Base-by-base conservation (phyloP, 1,140 invertebrate species). In the Acyrthosiphon pisum region DNA sequence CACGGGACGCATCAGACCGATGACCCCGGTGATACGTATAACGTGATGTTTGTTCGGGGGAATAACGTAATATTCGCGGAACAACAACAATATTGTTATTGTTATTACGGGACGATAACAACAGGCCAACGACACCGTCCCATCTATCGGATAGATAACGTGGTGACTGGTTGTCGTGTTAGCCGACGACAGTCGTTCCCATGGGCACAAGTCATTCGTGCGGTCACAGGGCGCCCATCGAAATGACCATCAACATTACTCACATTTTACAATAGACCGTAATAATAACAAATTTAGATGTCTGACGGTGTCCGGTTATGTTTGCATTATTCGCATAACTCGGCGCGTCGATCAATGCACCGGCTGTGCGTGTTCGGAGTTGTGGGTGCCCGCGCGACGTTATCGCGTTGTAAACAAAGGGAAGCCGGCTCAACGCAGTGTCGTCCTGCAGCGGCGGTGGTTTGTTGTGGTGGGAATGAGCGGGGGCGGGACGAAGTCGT, bases 351-450 rank as follows among this genome's bases (percentile, higher is more conserved):
- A 20, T 53, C 53, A 56, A 23, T 60, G 56, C 56, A 68, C 76
- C 76, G 76, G 81, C 35, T 8, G 41, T 7, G 37, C 35, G 35
- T 11, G 22, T 7, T 37, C 22, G 37, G 23, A n/a, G 60, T 76
- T 76, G 60, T 76, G 60, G 60, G 60, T 76, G 60, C 14, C 60
- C 30, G 60, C 30, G 60, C 60, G 60, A 76, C 60, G 60, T 44
- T 35, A 37, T 56, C 50, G 53, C 9, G 11, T 44, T 35, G 89
- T 90, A 90, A 90, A 90, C 89, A 90, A 90, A 90, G 89, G 56
- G 53, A 56, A 90, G 53, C 53, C 89, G 53, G 37, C 56, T 9
- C 26, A 26, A 44, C 50, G 3, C 7, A 23, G 20, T 22, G 50
- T 89, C 7, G n/a, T 89, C 20, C 8, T 46, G 7, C n/a, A 14